Percentiles rank a stretch among this genome's conserved stretches.
These are phyloP conservation scores for Sialia sialis DNA, from an alignment of 2,113 vertebrate genomes.

Conservation along the genomic window DNA sequence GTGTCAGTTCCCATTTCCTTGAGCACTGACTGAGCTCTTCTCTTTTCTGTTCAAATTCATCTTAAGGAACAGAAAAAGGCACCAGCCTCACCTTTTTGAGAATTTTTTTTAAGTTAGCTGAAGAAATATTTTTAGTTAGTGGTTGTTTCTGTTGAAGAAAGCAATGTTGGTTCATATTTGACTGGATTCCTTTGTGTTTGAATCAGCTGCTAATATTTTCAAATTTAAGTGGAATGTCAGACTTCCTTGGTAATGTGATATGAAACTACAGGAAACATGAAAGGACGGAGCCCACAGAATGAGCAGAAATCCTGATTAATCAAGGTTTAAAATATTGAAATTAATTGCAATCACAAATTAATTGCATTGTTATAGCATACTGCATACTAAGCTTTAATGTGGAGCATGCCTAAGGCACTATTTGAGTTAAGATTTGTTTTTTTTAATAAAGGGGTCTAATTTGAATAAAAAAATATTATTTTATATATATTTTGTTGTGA, in stretches of 20 bases:
- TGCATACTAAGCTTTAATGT: background rate
- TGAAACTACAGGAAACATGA: background rate
- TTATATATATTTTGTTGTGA: background rate
- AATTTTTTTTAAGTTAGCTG: background rate
- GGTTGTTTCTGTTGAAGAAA: background rate
- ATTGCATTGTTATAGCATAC: background rate
- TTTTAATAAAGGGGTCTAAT: background rate
- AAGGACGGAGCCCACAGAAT: background rate
- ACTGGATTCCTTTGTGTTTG: background rate
- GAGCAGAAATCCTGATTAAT: background rate
- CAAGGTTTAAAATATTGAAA: background rate
- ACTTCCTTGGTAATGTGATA: background rate
- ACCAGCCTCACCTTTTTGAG: background rate
- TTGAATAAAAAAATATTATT: background rate
- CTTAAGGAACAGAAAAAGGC: background rate
- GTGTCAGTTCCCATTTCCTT: background rate
- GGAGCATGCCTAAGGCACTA: background rate
- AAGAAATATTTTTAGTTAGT: background rate
- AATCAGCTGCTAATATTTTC: constrained; percentile 5
- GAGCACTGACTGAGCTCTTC: background rate
- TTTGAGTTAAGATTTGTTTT: background rate
- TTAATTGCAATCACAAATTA: background rate
- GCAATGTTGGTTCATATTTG: background rate
- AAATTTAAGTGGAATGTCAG: background rate
- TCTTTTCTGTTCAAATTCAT: background rate